phyloP scores from a whole-genome alignment of 2,113 vertebrate genomes.

The Acanthochromis polyacanthus region DNA sequence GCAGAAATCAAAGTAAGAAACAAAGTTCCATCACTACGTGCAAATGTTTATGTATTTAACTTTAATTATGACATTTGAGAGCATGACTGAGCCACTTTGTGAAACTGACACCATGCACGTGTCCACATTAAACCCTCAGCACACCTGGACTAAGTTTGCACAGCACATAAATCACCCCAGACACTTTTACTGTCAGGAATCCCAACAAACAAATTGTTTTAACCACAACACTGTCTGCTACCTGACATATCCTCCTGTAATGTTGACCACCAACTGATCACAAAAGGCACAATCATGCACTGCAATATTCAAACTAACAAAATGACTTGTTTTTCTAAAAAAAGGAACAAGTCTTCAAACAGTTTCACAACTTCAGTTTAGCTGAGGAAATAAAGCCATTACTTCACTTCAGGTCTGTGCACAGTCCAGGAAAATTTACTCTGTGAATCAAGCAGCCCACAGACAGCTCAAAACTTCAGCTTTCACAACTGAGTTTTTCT shows the following conservation, averaged over 20 bases:
- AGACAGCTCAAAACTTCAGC: conserved; percentile 33
- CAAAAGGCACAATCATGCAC: neutral
- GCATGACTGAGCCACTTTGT: neutral
- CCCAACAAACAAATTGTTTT: conserved; percentile 51
- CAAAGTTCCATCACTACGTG: neutral
- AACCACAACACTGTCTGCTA: conserved; percentile 31
- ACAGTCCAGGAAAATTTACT: conserved; percentile 45
- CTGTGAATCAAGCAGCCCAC: conserved; percentile 26
- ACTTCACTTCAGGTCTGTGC: conserved; percentile 28
- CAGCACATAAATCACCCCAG: conserved; percentile 57
- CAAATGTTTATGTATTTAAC: conserved; percentile 25
- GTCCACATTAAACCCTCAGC: conserved; percentile 24
- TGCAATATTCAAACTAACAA: neutral
- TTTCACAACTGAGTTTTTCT: conserved; percentile 40
- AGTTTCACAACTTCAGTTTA: conserved; percentile 40
- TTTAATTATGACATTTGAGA: conserved; percentile 14
- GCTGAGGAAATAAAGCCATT: conserved; percentile 43
- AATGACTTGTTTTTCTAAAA: neutral
- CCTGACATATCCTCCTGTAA: conserved; percentile 35
- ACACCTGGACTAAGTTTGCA: conserved; percentile 60
- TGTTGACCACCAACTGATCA: conserved; percentile 3
- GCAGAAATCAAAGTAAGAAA: conserved; percentile 11
- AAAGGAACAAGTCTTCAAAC: neutral
- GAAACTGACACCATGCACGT: conserved; percentile 35
- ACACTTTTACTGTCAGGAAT: conserved; percentile 74